phyloP scores from a whole-genome alignment of 2,888 invertebrate genomes.

The Sminthurides aquaticus region DNA sequence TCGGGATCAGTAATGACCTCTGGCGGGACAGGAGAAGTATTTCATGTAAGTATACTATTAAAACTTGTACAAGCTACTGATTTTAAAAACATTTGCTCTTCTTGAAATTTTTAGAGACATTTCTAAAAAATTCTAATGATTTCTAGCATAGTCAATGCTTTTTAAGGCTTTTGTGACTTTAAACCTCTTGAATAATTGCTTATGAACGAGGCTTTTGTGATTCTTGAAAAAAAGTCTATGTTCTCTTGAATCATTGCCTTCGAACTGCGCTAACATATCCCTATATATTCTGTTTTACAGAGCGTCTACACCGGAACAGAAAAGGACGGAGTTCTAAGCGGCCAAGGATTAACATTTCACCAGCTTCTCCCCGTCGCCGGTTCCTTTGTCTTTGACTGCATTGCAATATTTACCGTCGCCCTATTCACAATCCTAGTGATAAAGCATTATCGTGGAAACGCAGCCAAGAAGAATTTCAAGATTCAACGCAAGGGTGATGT shows the following conservation, averaged over 20 bases:
- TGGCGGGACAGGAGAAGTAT: not conserved
- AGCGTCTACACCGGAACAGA: not conserved
- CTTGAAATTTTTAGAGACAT: no score
- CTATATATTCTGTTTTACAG: not conserved
- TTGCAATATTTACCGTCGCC: not conserved
- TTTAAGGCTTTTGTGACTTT: no score
- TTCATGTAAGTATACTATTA: not conserved
- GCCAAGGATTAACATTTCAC: not conserved
- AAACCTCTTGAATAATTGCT: no score
- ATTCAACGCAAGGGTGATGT: not conserved
- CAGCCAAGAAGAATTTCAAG: not conserved
- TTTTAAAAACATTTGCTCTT: no score
- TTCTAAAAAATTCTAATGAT: no score
- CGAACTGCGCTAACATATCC: not conserved
- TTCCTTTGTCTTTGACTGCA: constrained; percentile 1
- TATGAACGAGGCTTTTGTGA: no score
- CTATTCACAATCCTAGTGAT: not conserved
- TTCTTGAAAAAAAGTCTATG: not conserved
- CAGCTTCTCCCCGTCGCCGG: not conserved
- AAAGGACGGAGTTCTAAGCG: not conserved
- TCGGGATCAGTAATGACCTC: not conserved
- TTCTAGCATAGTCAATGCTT: no score
- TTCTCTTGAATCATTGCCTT: not conserved
- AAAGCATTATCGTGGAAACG: not conserved
- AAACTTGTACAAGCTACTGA: no score